Conservation (phyloP, 2,888 invertebrate species). For the Callimorpha dominula region DNA sequence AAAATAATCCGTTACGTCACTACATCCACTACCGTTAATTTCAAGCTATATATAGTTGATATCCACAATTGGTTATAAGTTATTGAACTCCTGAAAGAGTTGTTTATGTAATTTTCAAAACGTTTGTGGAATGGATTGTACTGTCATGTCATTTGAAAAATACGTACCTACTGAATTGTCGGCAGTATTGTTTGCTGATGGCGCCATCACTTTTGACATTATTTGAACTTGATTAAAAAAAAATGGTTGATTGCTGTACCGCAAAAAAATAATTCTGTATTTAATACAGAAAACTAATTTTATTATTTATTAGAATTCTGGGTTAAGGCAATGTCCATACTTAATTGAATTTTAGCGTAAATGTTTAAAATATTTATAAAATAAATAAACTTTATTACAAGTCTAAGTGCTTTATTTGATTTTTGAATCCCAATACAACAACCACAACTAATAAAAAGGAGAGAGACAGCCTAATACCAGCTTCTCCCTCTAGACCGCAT, state of each 20-base stretch:
- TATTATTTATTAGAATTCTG: neutral
- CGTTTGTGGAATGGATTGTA: neutral
- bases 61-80: neutral
- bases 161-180: neutral
- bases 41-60: neutral
- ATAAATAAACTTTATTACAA: slow-evolving; percentile 70
- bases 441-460: neutral
- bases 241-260: neutral
- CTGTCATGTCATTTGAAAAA: neutral
- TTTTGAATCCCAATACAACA: neutral
- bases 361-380: slow-evolving; percentile 62
- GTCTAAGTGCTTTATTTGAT: slow-evolving; percentile 32
- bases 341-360: slow-evolving; percentile 55
- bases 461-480: no score
- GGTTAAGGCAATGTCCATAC: slow-evolving; percentile 13
- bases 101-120: neutral
- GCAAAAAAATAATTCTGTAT: neutral
- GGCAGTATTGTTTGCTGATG: neutral
- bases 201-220: neutral
- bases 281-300: neutral
- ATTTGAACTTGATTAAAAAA: neutral
- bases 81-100: no score
- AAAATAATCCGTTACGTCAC: neutral
- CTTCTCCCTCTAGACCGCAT: no score
- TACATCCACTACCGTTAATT: neutral